These are phyloP conservation scores for Trochalopteron elliotii DNA, from an alignment of 2,113 vertebrate genomes.

Conservation along the genomic window DNA sequence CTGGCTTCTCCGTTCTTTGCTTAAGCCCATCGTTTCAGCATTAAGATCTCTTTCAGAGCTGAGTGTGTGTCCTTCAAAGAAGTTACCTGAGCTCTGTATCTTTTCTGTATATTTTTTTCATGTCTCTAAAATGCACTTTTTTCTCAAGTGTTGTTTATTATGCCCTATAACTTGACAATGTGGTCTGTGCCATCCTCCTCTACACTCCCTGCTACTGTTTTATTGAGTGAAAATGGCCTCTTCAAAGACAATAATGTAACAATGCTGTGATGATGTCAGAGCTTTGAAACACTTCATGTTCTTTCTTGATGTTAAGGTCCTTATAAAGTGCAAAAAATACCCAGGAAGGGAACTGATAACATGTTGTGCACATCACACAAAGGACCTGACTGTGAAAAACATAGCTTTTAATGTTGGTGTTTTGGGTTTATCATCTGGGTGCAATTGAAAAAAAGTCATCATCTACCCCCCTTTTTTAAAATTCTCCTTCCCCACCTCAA, in stretches of 20 bases:
- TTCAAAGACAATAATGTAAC: not conserved
- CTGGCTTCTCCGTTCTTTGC: not conserved
- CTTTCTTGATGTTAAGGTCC: not conserved
- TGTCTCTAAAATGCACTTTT: not conserved
- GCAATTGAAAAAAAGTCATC: not conserved
- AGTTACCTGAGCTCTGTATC: not conserved
- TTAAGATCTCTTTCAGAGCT: not conserved
- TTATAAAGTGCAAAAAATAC: not conserved
- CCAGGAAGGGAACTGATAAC: not conserved
- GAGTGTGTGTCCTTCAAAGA: not conserved
- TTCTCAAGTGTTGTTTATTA: not conserved
- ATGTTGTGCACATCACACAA: not conserved
- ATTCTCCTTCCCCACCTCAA: accelerated
- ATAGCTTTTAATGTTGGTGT: not conserved
- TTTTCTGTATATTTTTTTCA: not conserved
- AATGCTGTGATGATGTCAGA: not conserved
- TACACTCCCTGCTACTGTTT: not conserved
- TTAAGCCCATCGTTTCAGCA: not conserved
- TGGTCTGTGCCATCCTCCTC: not conserved
- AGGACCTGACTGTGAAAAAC: not conserved
- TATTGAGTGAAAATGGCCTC: not conserved
- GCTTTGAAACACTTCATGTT: not conserved
- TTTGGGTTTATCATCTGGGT: not conserved
- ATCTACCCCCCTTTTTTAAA: too few relatives aligned
- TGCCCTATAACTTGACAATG: not conserved